Evolutionary conservation across 64 coral and sea anemone genomes (phyloP).

Genomic region (Montipora efflorescens): DNA sequence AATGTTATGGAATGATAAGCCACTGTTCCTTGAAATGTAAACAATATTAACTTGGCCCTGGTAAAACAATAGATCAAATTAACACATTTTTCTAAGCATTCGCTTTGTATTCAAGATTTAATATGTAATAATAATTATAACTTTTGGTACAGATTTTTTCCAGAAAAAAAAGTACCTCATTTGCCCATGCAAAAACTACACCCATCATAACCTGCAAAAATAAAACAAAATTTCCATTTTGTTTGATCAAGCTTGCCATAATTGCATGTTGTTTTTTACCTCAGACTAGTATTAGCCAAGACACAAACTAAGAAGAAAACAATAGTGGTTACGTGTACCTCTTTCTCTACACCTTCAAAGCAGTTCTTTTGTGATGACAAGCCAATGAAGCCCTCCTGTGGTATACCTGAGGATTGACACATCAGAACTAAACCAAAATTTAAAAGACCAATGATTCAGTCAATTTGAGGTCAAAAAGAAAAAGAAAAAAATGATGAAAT

Average conservation of each 20-base stretch:
- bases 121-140: no score
- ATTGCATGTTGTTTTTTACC: background rate
- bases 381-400: background rate
- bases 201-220: background rate
- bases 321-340: background rate
- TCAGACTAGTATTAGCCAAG: background rate
- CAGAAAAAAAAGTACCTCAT: background rate
- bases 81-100: background rate
- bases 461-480: background rate
- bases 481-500: background rate
- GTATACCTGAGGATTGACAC: background rate
- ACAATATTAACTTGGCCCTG: background rate
- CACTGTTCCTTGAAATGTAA: slow-evolving; percentile 35
- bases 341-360: slow-evolving; percentile 10
- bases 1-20: slow-evolving; percentile 23
- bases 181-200: slow-evolving; percentile 31
- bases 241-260: background rate
- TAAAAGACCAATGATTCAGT: background rate
- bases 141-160: background rate
- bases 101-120: background rate
- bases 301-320: background rate
- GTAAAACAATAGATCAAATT: background rate
- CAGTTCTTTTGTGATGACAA: slow-evolving; percentile 30
- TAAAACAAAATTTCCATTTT: background rate
- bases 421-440: background rate